These are phyloP conservation scores for Falco punctatus DNA, from an alignment of 2,113 vertebrate genomes.

Conservation along the genomic window DNA sequence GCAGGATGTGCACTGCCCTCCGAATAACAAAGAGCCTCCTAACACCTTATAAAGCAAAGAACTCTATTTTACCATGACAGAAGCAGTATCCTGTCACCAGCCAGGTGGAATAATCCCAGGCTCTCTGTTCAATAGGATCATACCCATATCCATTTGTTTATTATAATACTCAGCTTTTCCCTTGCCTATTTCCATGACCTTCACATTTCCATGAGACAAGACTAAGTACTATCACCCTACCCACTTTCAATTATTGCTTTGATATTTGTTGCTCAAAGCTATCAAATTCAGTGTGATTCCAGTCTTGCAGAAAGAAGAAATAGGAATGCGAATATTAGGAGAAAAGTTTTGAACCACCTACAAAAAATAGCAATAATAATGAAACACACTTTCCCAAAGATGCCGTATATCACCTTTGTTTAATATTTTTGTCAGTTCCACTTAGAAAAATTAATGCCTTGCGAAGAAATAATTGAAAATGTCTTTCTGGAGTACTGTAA, in stretches of 20 bases:
- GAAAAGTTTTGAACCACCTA: background rate
- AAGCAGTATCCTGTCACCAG: background rate
- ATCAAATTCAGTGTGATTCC: background rate
- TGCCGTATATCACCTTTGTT: slow-evolving; percentile 42
- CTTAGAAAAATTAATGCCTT: slow-evolving; percentile 58
- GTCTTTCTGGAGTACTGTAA: slow-evolving; percentile 40
- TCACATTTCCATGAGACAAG: background rate
- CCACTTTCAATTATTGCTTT: background rate
- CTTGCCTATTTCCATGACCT: background rate
- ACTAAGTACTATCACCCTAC: background rate
- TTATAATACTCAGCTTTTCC: background rate
- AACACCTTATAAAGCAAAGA: background rate
- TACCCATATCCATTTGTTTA: background rate
- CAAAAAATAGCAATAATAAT: background rate
- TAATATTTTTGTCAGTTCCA: slow-evolving; percentile 61
- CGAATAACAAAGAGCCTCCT: background rate
- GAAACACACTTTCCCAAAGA: slow-evolving; percentile 18
- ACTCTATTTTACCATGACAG: background rate
- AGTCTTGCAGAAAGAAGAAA: background rate
- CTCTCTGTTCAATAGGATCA: background rate
- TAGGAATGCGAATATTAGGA: background rate
- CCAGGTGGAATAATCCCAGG: background rate
- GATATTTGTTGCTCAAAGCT: slow-evolving; percentile 12
- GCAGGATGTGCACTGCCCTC: background rate
- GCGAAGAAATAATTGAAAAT: slow-evolving; percentile 59